phyloP scores from a whole-genome alignment of 2,113 vertebrate species.

The Cisticola juncidis region DNA sequence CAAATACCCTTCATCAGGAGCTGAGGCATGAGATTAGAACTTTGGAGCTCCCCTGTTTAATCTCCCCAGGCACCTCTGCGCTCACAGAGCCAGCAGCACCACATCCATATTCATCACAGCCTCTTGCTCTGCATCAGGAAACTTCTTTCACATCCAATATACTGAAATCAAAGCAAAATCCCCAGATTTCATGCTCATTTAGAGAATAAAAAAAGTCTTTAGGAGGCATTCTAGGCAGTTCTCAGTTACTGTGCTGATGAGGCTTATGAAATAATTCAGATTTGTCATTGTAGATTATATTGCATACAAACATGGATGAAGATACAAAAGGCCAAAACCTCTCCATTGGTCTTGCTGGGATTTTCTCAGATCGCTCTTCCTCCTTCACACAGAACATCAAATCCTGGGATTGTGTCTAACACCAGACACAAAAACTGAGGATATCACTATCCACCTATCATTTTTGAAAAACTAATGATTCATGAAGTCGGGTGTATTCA shows the following conservation, averaged over 20 bases:
- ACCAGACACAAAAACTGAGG: neutral
- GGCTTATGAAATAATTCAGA: neutral
- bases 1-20: neutral
- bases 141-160: neutral
- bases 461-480: neutral
- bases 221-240: neutral
- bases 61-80: neutral
- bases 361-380: neutral
- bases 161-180: constrained; percentile 6
- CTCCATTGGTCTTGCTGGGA: neutral
- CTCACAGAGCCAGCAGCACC: neutral
- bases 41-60: neutral
- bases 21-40: neutral
- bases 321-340: neutral
- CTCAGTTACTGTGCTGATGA: neutral
- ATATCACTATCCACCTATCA: neutral
- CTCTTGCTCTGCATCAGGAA: neutral
- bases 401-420: neutral
- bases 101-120: neutral
- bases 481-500: neutral
- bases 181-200: neutral
- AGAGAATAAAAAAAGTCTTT: neutral
- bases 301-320: neutral
- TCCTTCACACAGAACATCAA: neutral
- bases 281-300: neutral